Percentiles rank a stretch among this genome's conserved stretches.
Evolutionary conservation across 2,888 invertebrate genomes (phyloP).

Genomic region (Seira ritae): DNA sequence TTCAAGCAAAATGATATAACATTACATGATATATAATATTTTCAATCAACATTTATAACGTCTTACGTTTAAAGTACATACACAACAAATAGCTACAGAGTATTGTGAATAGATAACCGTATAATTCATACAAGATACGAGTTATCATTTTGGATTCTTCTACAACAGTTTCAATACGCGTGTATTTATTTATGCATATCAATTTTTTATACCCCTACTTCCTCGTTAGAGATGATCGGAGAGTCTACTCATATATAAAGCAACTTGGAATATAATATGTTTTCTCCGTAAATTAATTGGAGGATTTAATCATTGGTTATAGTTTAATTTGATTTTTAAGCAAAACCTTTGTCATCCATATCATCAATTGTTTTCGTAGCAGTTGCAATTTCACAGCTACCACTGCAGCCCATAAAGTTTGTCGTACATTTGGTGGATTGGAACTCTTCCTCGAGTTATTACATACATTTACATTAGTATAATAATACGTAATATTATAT

Average conservation of each 20-base stretch:
- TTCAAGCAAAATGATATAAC: not conserved
- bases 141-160: constrained; percentile 36
- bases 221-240: constrained; percentile 44
- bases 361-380: constrained; percentile 19
- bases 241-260: constrained; percentile 43
- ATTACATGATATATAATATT: constrained; percentile 17
- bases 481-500: constrained; percentile 15
- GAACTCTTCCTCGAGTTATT: not conserved
- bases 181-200: not conserved
- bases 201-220: constrained; percentile 53
- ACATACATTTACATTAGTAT: not conserved
- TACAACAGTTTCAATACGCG: constrained; percentile 16
- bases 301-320: not conserved
- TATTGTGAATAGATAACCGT: constrained; percentile 59
- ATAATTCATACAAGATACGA: constrained; percentile 32
- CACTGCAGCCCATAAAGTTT: constrained; percentile 34
- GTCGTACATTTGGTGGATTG: not conserved
- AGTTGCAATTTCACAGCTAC: not conserved
- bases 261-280: constrained; percentile 12
- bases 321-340: constrained; percentile 27
- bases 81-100: constrained; percentile 54
- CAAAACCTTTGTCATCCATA: constrained; percentile 49
- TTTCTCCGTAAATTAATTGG: not conserved
- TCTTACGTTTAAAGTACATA: constrained; percentile 1
- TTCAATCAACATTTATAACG: constrained; percentile 8